Evolutionary conservation across 37 sponge, comb jelly and placozoan genomes (phyloP), one percentile per base, ranked within the genome.

Genomic region (Corticium candelabrum): DNA sequence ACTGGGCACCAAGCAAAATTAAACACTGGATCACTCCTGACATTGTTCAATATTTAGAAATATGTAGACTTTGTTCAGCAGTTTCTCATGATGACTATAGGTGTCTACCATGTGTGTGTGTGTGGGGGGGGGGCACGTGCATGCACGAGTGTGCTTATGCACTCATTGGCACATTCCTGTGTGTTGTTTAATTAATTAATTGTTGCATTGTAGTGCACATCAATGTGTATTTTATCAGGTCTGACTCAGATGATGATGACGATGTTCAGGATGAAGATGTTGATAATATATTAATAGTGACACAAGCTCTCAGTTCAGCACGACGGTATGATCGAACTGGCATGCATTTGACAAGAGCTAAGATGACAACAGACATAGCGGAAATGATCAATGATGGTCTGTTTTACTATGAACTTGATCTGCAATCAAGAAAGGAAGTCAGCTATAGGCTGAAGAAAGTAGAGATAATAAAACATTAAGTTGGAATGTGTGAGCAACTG

Each of bases 311-410:
- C n/a, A 40, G 75, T 0, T 27, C 57, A 5, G 15, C 40, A 21
- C 41, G 43, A 39, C 85, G 86, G 67, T 87, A 88, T 70, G 94
- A 94, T 50, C 41, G 94, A 21, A 90, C 89, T 1, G 85, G 84
- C 1, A 84, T 56, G 36, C 76, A 72, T 74, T 74, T 37, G 0
- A 39, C 82, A 30, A 76, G 88, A 0, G 39, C 79, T 37, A 89
- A 92, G 36, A 56, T 96, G 77, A 87, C 90, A 0, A 37, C 79
- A 30, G 89, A 96, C 1, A 75, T 90, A 1, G 93, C 93, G 34
- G 80, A 94, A 38, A 78, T 93, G 70, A 99, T 99, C 69, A 94
- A 94, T 68, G 96, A 94, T 75, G 99, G 99, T 0, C 74, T 99
- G 40, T 99, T 85, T 74, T 88, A 84, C 38, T 99, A 92, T 67